These are phyloP conservation scores for Thecocarcelia acutangulata DNA, from an alignment of 2,888 invertebrate species.

Conservation along the genomic window DNA sequence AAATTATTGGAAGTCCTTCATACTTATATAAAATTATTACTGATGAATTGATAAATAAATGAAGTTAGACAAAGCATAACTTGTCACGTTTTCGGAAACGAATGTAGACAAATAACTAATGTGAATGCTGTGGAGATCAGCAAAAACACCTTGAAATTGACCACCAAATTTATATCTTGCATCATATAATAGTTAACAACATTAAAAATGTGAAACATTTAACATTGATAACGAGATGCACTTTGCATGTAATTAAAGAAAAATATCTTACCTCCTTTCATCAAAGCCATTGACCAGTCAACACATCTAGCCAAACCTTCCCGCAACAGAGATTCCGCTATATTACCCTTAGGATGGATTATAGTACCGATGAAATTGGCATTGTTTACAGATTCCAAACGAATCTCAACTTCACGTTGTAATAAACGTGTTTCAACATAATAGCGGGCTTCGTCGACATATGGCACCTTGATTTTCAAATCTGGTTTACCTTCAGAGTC, in stretches of 20 bases:
- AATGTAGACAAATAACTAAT: conserved; percentile 62
- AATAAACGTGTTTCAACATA: conserved; percentile 95
- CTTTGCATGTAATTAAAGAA: neutral
- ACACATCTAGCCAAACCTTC: conserved; percentile 97
- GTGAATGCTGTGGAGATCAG: conserved; percentile 38
- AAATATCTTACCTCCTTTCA: conserved; percentile 84
- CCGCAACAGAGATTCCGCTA: conserved; percentile 93
- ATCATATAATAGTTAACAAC: conserved; percentile 59
- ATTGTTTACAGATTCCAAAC: conserved; percentile 95
- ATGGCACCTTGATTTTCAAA: conserved; percentile 85
- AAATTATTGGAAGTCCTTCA: too few species aligned
- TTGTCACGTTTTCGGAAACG: neutral
- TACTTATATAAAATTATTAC: too few species aligned
- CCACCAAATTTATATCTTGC: conserved; percentile 48
- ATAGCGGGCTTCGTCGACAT: conserved; percentile 95
- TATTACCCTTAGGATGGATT: conserved; percentile 94
- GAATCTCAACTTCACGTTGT: conserved; percentile 94
- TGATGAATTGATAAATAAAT: too few species aligned
- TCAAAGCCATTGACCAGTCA: conserved; percentile 94
- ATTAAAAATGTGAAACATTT: conserved; percentile 42
- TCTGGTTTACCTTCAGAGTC: conserved; percentile 88
- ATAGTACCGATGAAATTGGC: conserved; percentile 96
- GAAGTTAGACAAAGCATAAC: too few species aligned
- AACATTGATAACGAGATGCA: conserved; percentile 52
- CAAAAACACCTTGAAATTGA: conserved; percentile 63